Evolutionary conservation across 2,113 vertebrate species (phyloP).

Genomic region (Apteryx owenii): DNA sequence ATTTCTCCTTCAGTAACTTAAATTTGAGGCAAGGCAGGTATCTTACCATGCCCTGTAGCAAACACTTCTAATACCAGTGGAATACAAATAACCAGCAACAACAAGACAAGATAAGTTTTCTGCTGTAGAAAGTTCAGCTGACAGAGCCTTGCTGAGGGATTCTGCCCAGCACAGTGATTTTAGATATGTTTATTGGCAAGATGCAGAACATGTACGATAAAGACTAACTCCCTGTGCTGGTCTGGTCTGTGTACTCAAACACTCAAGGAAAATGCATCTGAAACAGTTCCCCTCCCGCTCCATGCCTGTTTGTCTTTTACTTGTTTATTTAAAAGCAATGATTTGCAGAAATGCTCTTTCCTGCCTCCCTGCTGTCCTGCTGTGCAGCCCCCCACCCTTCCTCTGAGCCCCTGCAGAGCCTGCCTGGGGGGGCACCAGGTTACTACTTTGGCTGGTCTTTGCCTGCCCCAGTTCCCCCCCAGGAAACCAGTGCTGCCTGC

Average conservation of each 20-base stretch:
- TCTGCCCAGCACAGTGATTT: not conserved
- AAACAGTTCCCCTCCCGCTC: not conserved
- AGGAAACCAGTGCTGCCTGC: not conserved
- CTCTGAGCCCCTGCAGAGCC: not conserved
- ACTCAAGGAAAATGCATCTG: not conserved
- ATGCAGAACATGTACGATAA: not conserved
- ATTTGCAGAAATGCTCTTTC: not conserved
- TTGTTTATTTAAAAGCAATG: not conserved
- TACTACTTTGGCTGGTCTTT: not conserved
- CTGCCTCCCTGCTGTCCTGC: not conserved
- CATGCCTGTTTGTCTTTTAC: not conserved
- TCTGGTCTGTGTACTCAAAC: not conserved
- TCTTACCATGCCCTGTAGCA: not conserved
- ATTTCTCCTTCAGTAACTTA: not conserved
- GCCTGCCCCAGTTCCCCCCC: not conserved
- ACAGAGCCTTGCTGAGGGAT: not conserved
- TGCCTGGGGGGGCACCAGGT: not conserved
- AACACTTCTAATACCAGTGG: not conserved
- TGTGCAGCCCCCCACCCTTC: not conserved
- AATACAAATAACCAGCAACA: not conserved
- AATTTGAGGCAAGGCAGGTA: not conserved
- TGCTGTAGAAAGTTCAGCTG: not conserved
- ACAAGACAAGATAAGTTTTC: rapidly evolving
- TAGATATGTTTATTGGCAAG: not conserved
- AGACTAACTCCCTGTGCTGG: not conserved